Evolutionary conservation across 2,113 vertebrate species (phyloP), one percentile per base, ranked within the genome.

Genomic region (Monopterus albus): DNA sequence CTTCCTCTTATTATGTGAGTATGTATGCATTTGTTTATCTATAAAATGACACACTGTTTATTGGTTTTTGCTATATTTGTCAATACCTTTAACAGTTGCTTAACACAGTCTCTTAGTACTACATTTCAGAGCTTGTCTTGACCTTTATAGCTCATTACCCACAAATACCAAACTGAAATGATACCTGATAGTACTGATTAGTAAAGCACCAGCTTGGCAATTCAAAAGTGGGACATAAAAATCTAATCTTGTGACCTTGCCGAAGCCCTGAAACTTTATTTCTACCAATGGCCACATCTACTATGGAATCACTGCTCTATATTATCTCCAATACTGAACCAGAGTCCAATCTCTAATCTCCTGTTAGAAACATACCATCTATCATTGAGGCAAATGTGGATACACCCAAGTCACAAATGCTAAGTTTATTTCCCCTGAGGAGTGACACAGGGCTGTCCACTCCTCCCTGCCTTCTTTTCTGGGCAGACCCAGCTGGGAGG

Each of bases 381-480:
- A 14, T 29, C 45, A 23, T 40, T 26, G 43, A 73, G 28, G 60
- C 29, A 63, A 49, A 72, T 73, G 55, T 50, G 39, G 20, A 47
- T 72, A 62, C 50, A 31, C n/a, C 45, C 51, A 11, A 50, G 45
- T 63, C 47, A 62, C 13, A 42, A 74, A 61, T 40, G 52, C 26
- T 72, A 53, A 8, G 39, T 33, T 75, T 55, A 77, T 77, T 84
- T 86, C 81, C 77, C 78, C 78, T 1, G 9, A 58, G 60, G 78
- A 79, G 15, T 11, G 4, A 9, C 6, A 21, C 17, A 0, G 6
- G 29, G 21, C 49, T 1, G 39, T 31, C 33, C 62, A 17, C 36
- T 35, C 56, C 42, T 58, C 45, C 14, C 33, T 18, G 9, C 11
- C 20, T 53, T 65, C 7, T 26, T 36, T 23, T 29, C 17, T 64